These are phyloP conservation scores for Labia minor DNA, from an alignment of 2,888 invertebrate genomes.

Conservation along the genomic window DNA sequence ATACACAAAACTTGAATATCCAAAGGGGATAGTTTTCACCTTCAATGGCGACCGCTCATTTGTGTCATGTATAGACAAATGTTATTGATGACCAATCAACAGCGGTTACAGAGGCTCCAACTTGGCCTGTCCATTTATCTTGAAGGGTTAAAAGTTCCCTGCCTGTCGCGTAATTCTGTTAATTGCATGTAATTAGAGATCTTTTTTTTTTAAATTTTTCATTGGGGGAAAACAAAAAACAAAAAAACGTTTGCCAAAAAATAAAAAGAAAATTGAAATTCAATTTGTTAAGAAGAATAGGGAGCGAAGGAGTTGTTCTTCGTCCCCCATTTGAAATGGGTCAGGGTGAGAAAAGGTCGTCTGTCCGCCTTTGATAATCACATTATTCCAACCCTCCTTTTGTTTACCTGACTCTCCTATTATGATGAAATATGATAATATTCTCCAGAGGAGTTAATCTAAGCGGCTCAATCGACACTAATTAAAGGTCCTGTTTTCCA, in stretches of 20 bases:
- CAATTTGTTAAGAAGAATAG: no score
- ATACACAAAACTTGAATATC: neutral
- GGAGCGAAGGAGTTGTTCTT: no score
- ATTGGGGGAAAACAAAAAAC: neutral
- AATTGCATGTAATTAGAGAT: slow-evolving; percentile 21
- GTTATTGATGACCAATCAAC: slow-evolving; percentile 26
- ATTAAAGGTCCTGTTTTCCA: neutral
- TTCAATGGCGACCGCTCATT: slow-evolving; percentile 24
- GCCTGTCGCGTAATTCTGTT: slow-evolving; percentile 14
- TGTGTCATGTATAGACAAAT: slow-evolving; percentile 26
- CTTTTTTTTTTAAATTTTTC: neutral
- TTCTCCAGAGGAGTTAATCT: neutral
- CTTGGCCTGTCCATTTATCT: slow-evolving; percentile 18
- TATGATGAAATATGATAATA: neutral
- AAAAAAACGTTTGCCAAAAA: neutral
- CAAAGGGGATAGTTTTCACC: neutral
- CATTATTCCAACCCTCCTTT: slow-evolving; percentile 23
- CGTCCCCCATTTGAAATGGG: neutral
- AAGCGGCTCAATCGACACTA: neutral
- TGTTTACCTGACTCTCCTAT: slow-evolving; percentile 23
- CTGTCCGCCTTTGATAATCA: slow-evolving; percentile 21
- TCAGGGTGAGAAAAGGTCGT: neutral
- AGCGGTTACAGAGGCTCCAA: neutral
- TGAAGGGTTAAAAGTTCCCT: slow-evolving; percentile 15
- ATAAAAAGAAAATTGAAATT: no score